Evolutionary conservation across 2,797 vertebrate species (phyloP), one percentile per base, ranked within the genome.

Genomic region (Hirundo rustica): DNA sequence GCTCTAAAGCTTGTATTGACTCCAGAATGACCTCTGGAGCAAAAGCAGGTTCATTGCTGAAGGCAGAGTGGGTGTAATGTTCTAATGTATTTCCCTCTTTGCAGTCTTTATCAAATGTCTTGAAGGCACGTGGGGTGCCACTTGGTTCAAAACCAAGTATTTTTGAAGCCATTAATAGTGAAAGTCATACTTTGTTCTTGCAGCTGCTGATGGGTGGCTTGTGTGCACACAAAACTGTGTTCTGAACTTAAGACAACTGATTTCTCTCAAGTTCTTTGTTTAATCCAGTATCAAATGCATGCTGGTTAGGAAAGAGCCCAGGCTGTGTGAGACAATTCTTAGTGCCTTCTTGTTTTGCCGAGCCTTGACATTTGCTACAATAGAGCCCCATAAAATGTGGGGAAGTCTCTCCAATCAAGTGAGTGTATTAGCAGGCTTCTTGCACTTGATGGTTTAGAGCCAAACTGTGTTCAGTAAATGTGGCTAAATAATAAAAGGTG

Each of bases 401-500:
- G 50, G 18, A 79, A 51, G 48, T 34, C 74, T 88, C 71, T 86
- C n/a, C 34, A 54, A 0, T 89, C 45, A 5, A 32, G 34, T 65
- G 74, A 27, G 61, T 82, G 57, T 68, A n/a, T 88, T 84, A 89
- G 53, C 45, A 71, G 45, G 25, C 84, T 95, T 94, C 73, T 73
- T 89, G 74, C 42, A 22, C 85, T 76, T 76, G 92, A 45, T 87
- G 90, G 92, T 75, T 96, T 90, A 93, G 62, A 95, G 53, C 60
- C 83, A 85, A 80, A 7, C 74, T 76, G 42, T 44, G 48, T 79
- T 84, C n/a, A 34, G 85, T 62, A 93, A 95, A 94, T 16, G 88
- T 54, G 74, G 54, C n/a, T 85, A 92, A 94, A 71, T 95, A 94
- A 89, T 84, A 85, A 89, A 95, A 94, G 83, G 72, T 96, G 92